A percentile compares a stretch with the other conserved stretches of the same genome.
phyloP scores from a whole-genome alignment of 2,888 invertebrate species.

The Phengaris arion region DNA sequence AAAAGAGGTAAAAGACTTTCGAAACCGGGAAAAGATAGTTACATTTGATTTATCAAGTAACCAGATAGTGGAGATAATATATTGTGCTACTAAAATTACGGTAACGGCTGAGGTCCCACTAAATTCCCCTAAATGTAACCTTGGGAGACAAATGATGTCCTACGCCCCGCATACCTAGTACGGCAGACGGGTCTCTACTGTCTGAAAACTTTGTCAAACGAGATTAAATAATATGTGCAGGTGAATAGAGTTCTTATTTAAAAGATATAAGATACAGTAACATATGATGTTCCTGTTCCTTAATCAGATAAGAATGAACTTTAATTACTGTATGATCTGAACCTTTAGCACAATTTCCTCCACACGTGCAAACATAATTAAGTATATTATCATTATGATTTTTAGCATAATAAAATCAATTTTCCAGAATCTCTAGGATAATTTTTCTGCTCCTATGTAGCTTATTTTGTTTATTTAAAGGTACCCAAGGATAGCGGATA shows the following conservation, averaged over 20 bases:
- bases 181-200: neutral
- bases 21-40: slow-evolving; percentile 14
- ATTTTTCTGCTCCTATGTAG: too few relatives aligned
- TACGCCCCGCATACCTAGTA: slow-evolving; percentile 24
- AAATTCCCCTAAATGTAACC: slow-evolving; percentile 13
- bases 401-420: too few relatives aligned
- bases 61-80: slow-evolving; percentile 22
- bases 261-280: neutral
- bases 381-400: too few relatives aligned
- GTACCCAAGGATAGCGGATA: too few relatives aligned
- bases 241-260: neutral
- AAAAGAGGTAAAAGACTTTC: neutral
- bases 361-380: too few relatives aligned
- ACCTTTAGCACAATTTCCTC: too few relatives aligned
- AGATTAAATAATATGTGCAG: neutral
- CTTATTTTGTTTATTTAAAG: too few relatives aligned
- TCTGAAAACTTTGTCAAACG: slow-evolving; percentile 21
- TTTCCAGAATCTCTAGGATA: too few relatives aligned
- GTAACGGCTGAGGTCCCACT: slow-evolving; percentile 18
- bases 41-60: slow-evolving; percentile 25
- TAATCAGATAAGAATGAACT: neutral
- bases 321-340: neutral
- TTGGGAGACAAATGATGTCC: slow-evolving; percentile 21
- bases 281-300: neutral
- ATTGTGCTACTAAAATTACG: slow-evolving; percentile 21